phyloP scores from a whole-genome alignment of 2,113 vertebrate genomes.

The Rissa tridactyla region DNA sequence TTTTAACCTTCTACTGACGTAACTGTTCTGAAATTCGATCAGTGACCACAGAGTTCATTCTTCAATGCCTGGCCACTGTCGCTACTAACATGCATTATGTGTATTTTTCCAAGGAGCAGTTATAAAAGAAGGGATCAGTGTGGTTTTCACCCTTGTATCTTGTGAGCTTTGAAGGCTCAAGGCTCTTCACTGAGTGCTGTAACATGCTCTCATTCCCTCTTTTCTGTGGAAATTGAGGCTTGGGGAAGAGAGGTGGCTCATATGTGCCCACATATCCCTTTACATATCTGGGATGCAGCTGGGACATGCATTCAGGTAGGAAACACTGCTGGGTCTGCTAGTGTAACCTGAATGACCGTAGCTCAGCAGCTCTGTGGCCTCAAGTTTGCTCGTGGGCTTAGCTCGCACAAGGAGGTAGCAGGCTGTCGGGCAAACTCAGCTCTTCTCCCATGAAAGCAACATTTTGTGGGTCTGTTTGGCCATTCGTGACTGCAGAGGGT shows the following conservation, averaged over 20 bases:
- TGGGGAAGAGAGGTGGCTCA: background rate
- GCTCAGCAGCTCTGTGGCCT: background rate
- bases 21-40: background rate
- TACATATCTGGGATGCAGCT: background rate
- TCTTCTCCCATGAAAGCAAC: background rate
- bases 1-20: background rate
- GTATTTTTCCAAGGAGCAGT: background rate
- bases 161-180: background rate
- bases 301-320: background rate
- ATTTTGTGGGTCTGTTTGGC: background rate
- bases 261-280: background rate
- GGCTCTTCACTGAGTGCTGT: background rate
- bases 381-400: background rate
- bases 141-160: background rate
- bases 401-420: rapidly evolving
- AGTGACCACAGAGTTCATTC: background rate
- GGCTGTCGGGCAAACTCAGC: background rate
- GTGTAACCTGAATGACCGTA: background rate
- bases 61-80: background rate
- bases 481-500: background rate
- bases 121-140: background rate
- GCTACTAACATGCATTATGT: background rate
- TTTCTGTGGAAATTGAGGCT: background rate
- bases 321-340: background rate
- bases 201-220: background rate